Percentiles rank a stretch among this genome's conserved stretches.
Conservation (phyloP, 2,888 invertebrate species). For the Andrena dorsata region DNA sequence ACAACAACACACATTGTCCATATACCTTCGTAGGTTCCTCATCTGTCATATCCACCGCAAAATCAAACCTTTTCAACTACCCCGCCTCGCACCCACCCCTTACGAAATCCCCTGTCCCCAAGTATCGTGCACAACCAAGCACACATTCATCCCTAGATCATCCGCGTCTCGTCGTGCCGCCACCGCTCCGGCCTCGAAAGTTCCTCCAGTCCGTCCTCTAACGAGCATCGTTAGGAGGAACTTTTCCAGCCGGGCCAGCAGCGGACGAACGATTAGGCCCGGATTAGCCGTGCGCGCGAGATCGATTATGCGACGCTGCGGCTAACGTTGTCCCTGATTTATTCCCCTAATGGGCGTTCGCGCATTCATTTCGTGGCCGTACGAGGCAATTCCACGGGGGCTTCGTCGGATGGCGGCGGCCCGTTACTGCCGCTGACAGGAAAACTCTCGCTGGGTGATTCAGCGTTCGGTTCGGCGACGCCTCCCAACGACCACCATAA, state of each 20-base stretch:
- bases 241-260: conserved; percentile 56
- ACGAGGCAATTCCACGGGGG: conserved; percentile 82
- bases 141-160: conserved; percentile 7
- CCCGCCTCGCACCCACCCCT: background rate
- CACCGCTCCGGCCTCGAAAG: background rate
- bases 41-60: background rate
- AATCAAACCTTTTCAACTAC: background rate
- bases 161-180: background rate
- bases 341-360: conserved; percentile 85
- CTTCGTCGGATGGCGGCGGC: conserved; percentile 76
- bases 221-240: conserved; percentile 54
- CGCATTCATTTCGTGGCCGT: conserved; percentile 83
- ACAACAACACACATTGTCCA: no score
- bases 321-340: conserved; percentile 84
- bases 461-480: conserved; percentile 85
- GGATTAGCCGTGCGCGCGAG: conserved; percentile 73
- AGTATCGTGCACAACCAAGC: background rate
- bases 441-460: conserved; percentile 85
- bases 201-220: conserved; percentile 28
- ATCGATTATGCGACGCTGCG: conserved; percentile 84
- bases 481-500: conserved; percentile 82
- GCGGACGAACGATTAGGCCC: conserved; percentile 70
- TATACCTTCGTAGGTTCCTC: no score
- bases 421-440: conserved; percentile 83
- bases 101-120: background rate